Evolutionary conservation across 2,888 invertebrate genomes (phyloP).

Genomic region (Dendrolimus pini): DNA sequence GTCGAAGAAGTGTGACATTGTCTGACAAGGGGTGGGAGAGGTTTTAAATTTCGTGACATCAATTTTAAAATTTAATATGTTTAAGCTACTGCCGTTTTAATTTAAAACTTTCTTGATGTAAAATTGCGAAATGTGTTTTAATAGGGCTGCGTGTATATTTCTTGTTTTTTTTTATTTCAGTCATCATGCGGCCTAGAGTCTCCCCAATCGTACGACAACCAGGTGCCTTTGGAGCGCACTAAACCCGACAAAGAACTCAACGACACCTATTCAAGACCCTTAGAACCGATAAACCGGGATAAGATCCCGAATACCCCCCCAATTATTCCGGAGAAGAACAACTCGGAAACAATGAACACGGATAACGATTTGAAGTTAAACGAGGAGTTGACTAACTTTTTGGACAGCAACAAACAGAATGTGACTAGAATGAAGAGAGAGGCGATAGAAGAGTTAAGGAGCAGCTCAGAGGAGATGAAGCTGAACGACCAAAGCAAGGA

Average conservation of each 20-base stretch:
- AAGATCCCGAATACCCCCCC: slow-evolving; percentile 47
- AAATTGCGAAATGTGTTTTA: no score
- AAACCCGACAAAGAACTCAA: slow-evolving; percentile 57
- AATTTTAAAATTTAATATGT: no score
- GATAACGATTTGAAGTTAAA: slow-evolving; percentile 46
- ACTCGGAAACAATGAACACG: slow-evolving; percentile 35
- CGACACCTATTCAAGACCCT: slow-evolving; percentile 42
- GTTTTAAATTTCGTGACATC: no score
- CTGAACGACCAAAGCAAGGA: slow-evolving; percentile 39
- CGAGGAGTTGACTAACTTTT: slow-evolving; percentile 48
- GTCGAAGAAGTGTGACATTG: no score
- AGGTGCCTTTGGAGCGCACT: slow-evolving; percentile 47
- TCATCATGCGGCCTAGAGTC: slow-evolving; percentile 59
- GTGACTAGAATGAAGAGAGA: slow-evolving; percentile 37
- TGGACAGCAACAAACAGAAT: slow-evolving; percentile 46
- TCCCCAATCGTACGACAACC: slow-evolving; percentile 58
- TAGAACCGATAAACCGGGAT: slow-evolving; percentile 40
- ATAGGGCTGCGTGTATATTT: no score
- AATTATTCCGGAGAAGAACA: slow-evolving; percentile 44
- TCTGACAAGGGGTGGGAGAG: no score
- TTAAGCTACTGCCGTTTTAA: no score
- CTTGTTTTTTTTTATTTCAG: slow-evolving; percentile 19
- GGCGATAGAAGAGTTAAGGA: slow-evolving; percentile 36
- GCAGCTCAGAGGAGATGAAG: slow-evolving; percentile 53
- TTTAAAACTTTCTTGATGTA: no score